Conservation (phyloP, 2,888 invertebrate genomes). For the Gymnosoma rotundatum region DNA sequence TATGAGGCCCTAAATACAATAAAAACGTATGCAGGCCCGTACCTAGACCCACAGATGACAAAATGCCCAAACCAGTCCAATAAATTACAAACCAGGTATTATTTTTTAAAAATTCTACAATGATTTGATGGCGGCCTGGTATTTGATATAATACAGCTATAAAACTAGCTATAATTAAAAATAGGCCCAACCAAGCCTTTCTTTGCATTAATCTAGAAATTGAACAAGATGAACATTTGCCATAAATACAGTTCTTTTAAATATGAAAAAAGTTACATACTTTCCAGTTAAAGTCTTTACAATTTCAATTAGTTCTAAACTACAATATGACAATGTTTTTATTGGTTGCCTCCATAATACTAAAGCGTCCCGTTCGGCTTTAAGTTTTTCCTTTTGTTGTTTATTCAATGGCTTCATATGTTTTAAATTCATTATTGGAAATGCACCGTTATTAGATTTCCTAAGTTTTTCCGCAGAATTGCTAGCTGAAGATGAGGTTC, state of each 20-base stretch:
- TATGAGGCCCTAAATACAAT: constrained; percentile 99
- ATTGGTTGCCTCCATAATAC: constrained; percentile 93
- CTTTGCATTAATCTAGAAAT: constrained; percentile 79
- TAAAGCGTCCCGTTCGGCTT: constrained; percentile 85
- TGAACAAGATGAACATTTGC: neutral
- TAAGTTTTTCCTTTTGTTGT: constrained; percentile 82
- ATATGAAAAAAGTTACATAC: constrained; percentile 81
- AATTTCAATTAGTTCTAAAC: constrained; percentile 87
- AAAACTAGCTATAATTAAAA: constrained; percentile 80
- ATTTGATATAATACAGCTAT: constrained; percentile 80
- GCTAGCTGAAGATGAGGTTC: constrained; percentile 33
- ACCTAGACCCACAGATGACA: constrained; percentile 98
- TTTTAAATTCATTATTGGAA: constrained; percentile 68
- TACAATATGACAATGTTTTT: constrained; percentile 90
- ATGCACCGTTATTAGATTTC: constrained; percentile 59
- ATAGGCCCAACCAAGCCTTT: constrained; percentile 77
- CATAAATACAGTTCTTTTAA: neutral
- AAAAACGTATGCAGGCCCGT: constrained; percentile 99
- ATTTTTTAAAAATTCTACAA: constrained; percentile 79
- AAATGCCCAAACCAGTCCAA: constrained; percentile 96
- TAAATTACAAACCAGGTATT: constrained; percentile 85
- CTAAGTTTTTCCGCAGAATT: constrained; percentile 72
- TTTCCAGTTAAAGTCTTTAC: constrained; percentile 84
- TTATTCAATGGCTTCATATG: constrained; percentile 70
- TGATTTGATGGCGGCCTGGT: constrained; percentile 81